Evolutionary conservation across 2,797 vertebrate genomes (phyloP).

Genomic region (Serranus cabrilla): DNA sequence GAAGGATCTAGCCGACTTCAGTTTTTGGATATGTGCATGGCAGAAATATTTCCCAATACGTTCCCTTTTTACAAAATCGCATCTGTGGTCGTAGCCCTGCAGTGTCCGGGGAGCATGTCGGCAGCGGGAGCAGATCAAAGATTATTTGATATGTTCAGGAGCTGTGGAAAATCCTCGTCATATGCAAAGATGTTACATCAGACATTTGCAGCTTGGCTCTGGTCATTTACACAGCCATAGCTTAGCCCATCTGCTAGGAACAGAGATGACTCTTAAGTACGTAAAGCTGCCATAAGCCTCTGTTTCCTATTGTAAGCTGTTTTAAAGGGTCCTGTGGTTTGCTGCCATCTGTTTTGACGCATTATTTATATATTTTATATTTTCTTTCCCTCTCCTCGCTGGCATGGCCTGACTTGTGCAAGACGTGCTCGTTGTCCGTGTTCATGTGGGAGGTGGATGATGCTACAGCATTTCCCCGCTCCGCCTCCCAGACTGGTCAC

Average conservation of each 20-base stretch:
- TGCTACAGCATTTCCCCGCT: conserved; percentile 46
- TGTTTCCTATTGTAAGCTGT: conserved; percentile 84
- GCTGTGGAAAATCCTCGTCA: conserved; percentile 46
- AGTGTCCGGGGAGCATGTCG: background rate
- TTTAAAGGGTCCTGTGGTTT: conserved; percentile 78
- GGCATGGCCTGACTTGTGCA: conserved; percentile 53
- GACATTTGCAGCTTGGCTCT: conserved; percentile 49
- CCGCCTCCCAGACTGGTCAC: conserved; percentile 64
- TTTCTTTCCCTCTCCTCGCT: conserved; percentile 50
- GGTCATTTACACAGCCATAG: conserved; percentile 73
- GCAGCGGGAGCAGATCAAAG: conserved; percentile 33
- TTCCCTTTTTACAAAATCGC: background rate
- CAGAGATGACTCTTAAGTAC: conserved; percentile 77
- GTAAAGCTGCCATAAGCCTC: conserved; percentile 84
- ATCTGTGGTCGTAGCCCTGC: background rate
- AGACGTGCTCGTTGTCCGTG: conserved; percentile 40
- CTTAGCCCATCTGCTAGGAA: conserved; percentile 75
- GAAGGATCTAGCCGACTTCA: background rate
- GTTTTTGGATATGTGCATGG: background rate
- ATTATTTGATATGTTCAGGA: conserved; percentile 22
- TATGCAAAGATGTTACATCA: conserved; percentile 66
- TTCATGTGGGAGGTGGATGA: conserved; percentile 61
- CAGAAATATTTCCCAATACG: background rate
- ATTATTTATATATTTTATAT: conserved; percentile 80
- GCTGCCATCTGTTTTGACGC: conserved; percentile 80